Evolutionary conservation across 2,888 invertebrate genomes (phyloP).

Genomic region (Blomia tropicalis): DNA sequence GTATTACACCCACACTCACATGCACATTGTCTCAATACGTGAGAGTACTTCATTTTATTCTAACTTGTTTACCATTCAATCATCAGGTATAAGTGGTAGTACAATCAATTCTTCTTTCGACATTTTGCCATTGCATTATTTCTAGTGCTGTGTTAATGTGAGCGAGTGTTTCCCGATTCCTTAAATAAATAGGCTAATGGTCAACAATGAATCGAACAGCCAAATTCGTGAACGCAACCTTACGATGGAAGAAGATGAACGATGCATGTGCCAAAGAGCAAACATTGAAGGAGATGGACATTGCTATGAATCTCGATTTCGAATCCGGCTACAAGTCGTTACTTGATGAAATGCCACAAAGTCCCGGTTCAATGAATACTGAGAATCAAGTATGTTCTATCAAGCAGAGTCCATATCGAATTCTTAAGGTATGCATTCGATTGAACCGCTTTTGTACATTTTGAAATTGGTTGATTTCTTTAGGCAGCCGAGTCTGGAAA

Average conservation of each 20-base stretch:
- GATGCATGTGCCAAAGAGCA: not conserved
- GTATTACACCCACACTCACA: no score
- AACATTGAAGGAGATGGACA: not conserved
- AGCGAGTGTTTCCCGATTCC: no score
- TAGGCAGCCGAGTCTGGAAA: conserved; percentile 73
- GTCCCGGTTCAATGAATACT: not conserved
- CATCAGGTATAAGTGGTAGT: no score
- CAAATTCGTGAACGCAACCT: not conserved
- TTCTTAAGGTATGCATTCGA: conserved; percentile 49
- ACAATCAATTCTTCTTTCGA: no score
- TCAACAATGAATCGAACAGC: not conserved
- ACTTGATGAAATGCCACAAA: not conserved
- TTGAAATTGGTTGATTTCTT: conserved; percentile 14
- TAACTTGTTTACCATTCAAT: conserved; percentile 1
- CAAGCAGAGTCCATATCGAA: conserved; percentile 55
- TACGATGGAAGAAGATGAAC: not conserved
- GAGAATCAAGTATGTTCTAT: conserved; percentile 50
- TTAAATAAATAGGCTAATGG: not conserved
- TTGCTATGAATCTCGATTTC: not conserved
- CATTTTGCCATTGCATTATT: no score
- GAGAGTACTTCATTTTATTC: no score
- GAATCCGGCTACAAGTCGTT: conserved; percentile 6
- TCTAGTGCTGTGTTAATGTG: no score
- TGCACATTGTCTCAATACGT: no score
- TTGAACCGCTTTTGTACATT: not conserved